Evolutionary conservation across 2,888 invertebrate species (phyloP), one percentile per base, ranked within the genome.

Genomic region (Noctuana brunneofusca): DNA sequence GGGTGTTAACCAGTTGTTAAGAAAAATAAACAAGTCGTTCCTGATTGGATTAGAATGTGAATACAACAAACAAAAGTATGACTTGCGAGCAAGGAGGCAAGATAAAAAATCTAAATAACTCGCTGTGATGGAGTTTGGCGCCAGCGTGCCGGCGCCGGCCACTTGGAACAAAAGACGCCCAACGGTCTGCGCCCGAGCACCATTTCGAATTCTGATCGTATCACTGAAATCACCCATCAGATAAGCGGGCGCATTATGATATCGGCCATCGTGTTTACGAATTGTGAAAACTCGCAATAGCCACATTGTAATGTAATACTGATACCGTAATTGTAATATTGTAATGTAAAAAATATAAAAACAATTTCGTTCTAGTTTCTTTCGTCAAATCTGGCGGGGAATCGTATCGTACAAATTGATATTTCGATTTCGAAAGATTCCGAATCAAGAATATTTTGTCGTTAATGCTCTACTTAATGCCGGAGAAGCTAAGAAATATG

Each of bases 101-200:
- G 67, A 66, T 66, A 74, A 74, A 77, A 76, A 73, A 74, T 69
- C 63, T 49, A 74, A 77, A 80, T 78, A 71, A 67, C 64, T 66
- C 64, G 71, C 48, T 65, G 69, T 71, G 71, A 75, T 73, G 71
- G 73, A 72, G 69, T 68, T 65, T 56, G 76, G 79, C 78, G 80
- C 79, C 80, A 74, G 55, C n/a, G 62, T 30, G 56, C 49, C 55
- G 60, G 76, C 75, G 74, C 76, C 72, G 71, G 69, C 63, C 66
- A 68, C 69, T 59, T 59, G 54, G 66, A 67, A 75, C 71, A 76
- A 75, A 77, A 74, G 79, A 78, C 80, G 81, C 78, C 81, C 75
- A 72, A 75, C 68, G 74, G 83, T 81, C 79, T 81, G 76, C 78
- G 73, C 72, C 64, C 64, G 74, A 75, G 72, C 71, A 76, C 32